Evolutionary conservation across 2,888 invertebrate species (phyloP), one percentile per base, ranked within the genome.

Genomic region (Plagiodera versicolora): DNA sequence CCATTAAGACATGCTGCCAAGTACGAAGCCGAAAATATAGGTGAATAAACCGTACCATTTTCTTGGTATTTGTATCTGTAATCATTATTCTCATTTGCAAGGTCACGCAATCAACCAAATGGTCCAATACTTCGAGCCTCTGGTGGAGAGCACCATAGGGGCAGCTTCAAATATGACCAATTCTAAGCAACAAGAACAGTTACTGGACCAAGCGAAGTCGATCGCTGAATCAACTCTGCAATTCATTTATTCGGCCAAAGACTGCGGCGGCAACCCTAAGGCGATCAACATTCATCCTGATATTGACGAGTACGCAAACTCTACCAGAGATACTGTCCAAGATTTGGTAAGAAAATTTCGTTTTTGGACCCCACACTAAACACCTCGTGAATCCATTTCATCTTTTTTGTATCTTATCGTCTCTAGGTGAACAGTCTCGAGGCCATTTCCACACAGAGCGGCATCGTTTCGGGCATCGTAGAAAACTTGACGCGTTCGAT

Each of bases 221-320:
- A 95, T 98, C 55, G 87, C 94, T 0, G 99, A 99, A 82, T 91
- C 94, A n/a, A 89, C 92, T 1, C 83, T 94, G 4, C 92, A 95
- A 72, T 83, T 97, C 63, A 85, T 96, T 50, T 89, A 90, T 67
- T 89, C 92, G 0, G 88, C 93, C 1, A 94, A 94, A 75, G 91
- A 94, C 73, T 89, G 93, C 0, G 97, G 92, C 0, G 98, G 98
- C 2, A 98, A 98, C 83, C 93, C 95, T 0, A 90, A 91, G 80
- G 95, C 96, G 0, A 82, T 86, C 1, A 86, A 87, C 63, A 84
- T 90, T 1, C 97, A 98, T 81, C 84, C 87, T 0, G 91, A 91
- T 63, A 87, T 98, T 44, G 94, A 96, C 68, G 92, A 94, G 56
- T 87, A 89, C 48, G 87, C 89, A 35, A 85, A 88, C 63, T 87